phyloP scores from a whole-genome alignment of 2,113 vertebrate genomes.

The Psettodes erumei region DNA sequence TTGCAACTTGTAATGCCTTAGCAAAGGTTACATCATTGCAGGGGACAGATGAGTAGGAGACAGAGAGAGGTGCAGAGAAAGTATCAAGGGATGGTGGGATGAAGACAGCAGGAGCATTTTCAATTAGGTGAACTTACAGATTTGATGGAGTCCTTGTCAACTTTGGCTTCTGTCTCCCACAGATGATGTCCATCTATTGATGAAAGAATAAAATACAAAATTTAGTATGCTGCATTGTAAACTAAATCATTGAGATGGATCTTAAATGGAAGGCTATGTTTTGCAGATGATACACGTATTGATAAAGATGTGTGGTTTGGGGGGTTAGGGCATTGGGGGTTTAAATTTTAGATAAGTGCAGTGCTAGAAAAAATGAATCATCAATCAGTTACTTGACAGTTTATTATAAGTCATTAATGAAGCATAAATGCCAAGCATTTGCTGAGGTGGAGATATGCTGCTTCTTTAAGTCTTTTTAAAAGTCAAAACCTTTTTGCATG shows the following conservation, averaged over 20 bases:
- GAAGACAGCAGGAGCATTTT: conserved; percentile 42
- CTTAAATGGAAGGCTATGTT: background rate
- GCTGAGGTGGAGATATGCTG: background rate
- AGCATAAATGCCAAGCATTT: background rate
- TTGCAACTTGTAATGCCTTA: conserved; percentile 70
- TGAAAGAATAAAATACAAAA: conserved; percentile 16
- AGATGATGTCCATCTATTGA: conserved; percentile 95
- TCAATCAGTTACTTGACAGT: background rate
- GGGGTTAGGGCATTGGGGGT: background rate
- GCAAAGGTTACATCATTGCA: conserved; percentile 80
- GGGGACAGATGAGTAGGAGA: conserved; percentile 68
- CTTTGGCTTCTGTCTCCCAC: conserved; percentile 98
- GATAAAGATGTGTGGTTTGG: background rate
- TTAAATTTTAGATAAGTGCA: background rate
- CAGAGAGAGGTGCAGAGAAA: conserved; percentile 38
- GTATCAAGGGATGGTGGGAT: conserved; percentile 54
- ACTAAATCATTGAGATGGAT: background rate
- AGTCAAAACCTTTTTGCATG: background rate
- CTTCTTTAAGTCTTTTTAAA: background rate
- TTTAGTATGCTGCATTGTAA: conserved; percentile 7
- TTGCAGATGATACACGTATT: background rate
- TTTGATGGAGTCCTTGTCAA: conserved; percentile 94
- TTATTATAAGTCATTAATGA: background rate
- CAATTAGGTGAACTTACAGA: conserved; percentile 86
- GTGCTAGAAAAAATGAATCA: background rate